Base-by-base conservation (phyloP, 92 coral and sea anemone species). In the Zoanthus gigantus region DNA sequence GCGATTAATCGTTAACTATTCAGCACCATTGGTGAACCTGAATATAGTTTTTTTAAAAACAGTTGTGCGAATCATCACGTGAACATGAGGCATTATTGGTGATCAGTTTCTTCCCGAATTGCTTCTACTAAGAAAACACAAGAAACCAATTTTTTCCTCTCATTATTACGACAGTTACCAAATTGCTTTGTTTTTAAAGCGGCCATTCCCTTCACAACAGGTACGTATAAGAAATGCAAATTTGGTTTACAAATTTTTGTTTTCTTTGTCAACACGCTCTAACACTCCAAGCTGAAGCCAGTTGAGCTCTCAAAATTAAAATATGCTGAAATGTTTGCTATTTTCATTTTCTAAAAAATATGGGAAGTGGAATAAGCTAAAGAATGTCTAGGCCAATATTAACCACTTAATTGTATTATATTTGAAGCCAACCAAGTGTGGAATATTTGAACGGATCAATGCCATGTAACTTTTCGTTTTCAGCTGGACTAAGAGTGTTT, bases 181-280 rank as follows among this genome's bases (percentile, higher is more conserved):
- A 17, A 6, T 34, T 74, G 5, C 6, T 30, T n/a, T n/a, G 16
- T 0, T 74, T 9, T 4, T 18, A 15, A 6, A 74, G 6, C 53
- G 78, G 10, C 9, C n/a, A 7, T 74, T 28, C 29, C 56, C 16
- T 48, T 48, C 37, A 10, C 17, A 75, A 48, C 79, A 75, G 79
- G 79, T 75, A 75, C 79, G 14, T 75, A 28, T 14, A 75, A 47
- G 1, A 75, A 75, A 75, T 75, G 79, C 61, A 45, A 75, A 75
- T 75, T 75, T n/a, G 15, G 13, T n/a, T 29, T 31, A 6, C 13
- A 48, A 23, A 75, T 46, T 48, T n/a, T 16, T 47, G 18, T 13
- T 29, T 75, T 75, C 18, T 75, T 48, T 75, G 23, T 75, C 23
- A 75, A 75, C 56, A 47, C 6, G 23, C 57, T 42, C 15, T 45